A percentile compares a stretch with the other conserved stretches of the same genome.
Conservation (phyloP, 2,113 vertebrate species). For the Atherinomorus stipes region DNA sequence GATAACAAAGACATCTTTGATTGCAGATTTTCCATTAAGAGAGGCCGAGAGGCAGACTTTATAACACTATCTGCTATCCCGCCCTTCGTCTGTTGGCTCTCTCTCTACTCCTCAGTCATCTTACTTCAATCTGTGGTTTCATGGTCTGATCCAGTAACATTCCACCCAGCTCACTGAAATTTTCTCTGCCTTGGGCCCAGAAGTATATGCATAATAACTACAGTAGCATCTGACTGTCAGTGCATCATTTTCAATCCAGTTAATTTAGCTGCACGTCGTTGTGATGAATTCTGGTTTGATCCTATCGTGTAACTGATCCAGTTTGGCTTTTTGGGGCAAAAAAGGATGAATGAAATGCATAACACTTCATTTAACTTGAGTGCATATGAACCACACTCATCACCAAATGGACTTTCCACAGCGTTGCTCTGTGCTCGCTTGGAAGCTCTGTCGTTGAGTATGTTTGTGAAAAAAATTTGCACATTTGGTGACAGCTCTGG, state of each 20-base stretch:
- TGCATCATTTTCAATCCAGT: too few species aligned
- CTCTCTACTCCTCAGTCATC: not conserved
- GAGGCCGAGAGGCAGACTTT: not conserved
- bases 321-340: not conserved
- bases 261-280: not conserved
- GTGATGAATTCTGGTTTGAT: not conserved
- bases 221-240: not conserved
- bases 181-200: not conserved
- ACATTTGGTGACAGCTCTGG: constrained; percentile 36
- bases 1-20: not conserved
- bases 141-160: not conserved
- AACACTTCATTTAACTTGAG: constrained; percentile 11
- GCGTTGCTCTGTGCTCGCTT: constrained; percentile 13
- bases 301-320: not conserved
- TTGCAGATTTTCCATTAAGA: not conserved
- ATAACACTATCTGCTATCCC: not conserved
- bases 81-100: not conserved
- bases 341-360: not conserved
- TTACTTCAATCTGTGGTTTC: constrained; percentile 12
- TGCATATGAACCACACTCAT: not conserved
- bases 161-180: not conserved
- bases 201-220: not conserved
- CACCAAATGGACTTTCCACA: constrained; percentile 16
- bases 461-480: constrained; percentile 42
- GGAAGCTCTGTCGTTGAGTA: constrained; percentile 16